Base-by-base conservation (phyloP, 2,888 invertebrate species). In the Luffia ferchaultella region DNA sequence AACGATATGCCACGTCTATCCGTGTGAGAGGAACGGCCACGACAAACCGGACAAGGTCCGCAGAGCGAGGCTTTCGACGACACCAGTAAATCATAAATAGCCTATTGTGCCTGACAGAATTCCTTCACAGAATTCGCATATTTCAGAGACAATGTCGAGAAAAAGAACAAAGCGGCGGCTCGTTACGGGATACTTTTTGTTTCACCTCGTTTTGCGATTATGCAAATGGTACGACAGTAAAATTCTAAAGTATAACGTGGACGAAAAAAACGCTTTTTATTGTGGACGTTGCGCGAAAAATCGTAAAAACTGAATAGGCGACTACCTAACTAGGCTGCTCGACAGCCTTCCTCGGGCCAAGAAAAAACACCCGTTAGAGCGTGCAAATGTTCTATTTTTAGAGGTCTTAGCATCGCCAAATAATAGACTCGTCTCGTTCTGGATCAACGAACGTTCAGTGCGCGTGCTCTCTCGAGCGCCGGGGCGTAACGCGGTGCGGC, bases 161-260 rank as follows among this genome's bases (percentile, higher is more conserved):
- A 73, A 70, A 74, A 73, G 76, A 72, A 68, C 57, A 58, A 42
- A 41, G 20, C 62, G 64, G 58, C 60, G 69, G 20, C 49, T 42
- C 49, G 20, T 53, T 48, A 44, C 46, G 49, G 18, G 50, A 42
- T 50, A 50, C 46, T 45, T 79, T 82, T 82, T 78, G 69, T 72
- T 61, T 65, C 63, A 68, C 68, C 70, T 78, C 67, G 70, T 69
- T 66, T 71, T 69, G 73, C 69, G 76, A 76, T 78, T 82, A 82
- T 82, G 83, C 79, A 82, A 83, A 79, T 80, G 64, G 71, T 59
- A 64, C 64, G 64, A 73, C 77, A 77, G 75, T 82, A 74, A 73
- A 74, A 56, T 70, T 73, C 57, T 67, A 73, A 82, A 82, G 67
- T 78, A 78, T 76, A 79, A 75, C 76, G 70, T 64, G 59, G 64